These are phyloP conservation scores for Epinephelus awoara DNA, from an alignment of 2,797 vertebrate species.

Conservation along the genomic window DNA sequence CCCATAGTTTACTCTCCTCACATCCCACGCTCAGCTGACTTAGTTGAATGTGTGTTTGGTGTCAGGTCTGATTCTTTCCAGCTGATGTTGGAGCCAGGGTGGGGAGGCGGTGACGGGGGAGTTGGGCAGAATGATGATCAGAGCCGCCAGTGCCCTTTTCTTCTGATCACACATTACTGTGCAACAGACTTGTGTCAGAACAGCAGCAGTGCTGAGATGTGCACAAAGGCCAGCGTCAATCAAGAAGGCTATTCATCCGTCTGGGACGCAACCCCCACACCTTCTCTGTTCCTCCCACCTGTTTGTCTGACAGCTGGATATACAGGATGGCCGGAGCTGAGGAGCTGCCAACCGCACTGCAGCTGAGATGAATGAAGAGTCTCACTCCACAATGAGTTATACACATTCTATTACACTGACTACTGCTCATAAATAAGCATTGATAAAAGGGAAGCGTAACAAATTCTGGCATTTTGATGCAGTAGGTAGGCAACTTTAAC, in stretches of 20 bases:
- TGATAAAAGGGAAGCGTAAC: background rate
- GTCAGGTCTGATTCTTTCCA: slow-evolving; percentile 74
- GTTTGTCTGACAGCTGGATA: slow-evolving; percentile 77
- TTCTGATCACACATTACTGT: slow-evolving; percentile 86
- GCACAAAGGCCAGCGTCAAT: slow-evolving; percentile 85
- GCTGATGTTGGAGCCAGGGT: slow-evolving; percentile 50
- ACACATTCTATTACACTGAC: slow-evolving; percentile 18
- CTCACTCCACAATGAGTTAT: slow-evolving; percentile 3
- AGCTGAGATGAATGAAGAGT: slow-evolving; percentile 47
- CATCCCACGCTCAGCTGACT: slow-evolving; percentile 45
- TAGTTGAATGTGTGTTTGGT: slow-evolving; percentile 63
- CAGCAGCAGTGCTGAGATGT: slow-evolving; percentile 67
- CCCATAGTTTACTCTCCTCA: slow-evolving; percentile 49
- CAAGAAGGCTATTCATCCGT: slow-evolving; percentile 81
- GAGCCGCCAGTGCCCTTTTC: slow-evolving; percentile 84
- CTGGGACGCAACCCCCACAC: slow-evolving; percentile 69
- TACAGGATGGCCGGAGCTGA: slow-evolving; percentile 50
- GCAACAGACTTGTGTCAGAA: slow-evolving; percentile 83
- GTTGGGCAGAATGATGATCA: slow-evolving; percentile 78
- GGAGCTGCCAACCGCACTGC: slow-evolving; percentile 51
- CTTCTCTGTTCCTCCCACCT: slow-evolving; percentile 75
- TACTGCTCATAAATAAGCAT: slow-evolving; percentile 14
- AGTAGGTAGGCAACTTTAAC: too few relatives aligned
- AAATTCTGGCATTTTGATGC: background rate
- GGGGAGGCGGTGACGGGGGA: slow-evolving; percentile 46